phyloP scores from a whole-genome alignment of 2,888 invertebrate genomes.

The Lumbricus terrestris region DNA sequence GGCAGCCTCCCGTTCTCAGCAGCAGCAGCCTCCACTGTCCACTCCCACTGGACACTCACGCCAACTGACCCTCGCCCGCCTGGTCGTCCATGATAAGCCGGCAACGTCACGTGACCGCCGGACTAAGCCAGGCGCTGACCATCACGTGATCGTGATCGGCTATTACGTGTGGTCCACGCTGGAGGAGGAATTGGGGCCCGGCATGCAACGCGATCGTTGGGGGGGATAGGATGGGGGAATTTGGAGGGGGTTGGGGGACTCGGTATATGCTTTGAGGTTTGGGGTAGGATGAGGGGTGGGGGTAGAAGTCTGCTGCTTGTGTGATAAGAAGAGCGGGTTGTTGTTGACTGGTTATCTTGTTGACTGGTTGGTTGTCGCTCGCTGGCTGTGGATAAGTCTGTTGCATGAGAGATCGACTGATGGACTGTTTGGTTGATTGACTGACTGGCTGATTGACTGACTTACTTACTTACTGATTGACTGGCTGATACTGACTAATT shows the following conservation, averaged over 20 bases:
- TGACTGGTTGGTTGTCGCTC: neutral
- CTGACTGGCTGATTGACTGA: too few relatives aligned
- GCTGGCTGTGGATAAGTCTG: too few relatives aligned
- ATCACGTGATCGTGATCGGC: slow-evolving; percentile 3
- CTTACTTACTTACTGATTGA: too few relatives aligned
- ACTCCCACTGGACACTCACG: neutral
- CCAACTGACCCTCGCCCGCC: neutral
- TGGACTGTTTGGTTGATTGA: too few relatives aligned
- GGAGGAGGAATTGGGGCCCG: neutral
- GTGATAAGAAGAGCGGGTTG: neutral
- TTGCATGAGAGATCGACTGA: too few relatives aligned
- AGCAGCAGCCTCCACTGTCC: neutral
- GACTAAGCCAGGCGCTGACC: neutral
- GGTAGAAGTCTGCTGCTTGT: neutral
- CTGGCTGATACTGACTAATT: too few relatives aligned
- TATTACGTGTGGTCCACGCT: neutral
- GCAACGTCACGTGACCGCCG: neutral
- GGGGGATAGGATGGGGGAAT: neutral
- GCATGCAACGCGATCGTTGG: neutral
- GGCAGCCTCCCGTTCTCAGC: too few relatives aligned
- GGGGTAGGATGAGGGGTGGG: neutral
- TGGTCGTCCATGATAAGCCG: neutral
- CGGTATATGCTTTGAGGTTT: neutral
- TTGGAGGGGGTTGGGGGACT: neutral
- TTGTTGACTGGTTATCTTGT: neutral